Conservation (phyloP, 2,888 invertebrate species). For the Pseudoips prasinana region DNA sequence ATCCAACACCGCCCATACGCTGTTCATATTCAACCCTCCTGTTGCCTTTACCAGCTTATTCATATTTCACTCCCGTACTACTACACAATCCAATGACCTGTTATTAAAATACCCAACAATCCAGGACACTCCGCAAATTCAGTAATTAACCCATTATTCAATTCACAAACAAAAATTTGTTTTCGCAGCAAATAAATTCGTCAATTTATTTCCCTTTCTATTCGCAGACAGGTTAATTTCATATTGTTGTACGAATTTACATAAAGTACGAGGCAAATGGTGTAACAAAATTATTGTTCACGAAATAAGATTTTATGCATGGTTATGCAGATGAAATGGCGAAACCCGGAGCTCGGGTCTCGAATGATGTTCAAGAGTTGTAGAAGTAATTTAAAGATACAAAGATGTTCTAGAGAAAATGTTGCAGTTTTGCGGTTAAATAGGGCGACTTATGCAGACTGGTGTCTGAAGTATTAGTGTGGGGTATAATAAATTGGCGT, state of each 20-base stretch:
- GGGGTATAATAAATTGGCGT: too few species aligned
- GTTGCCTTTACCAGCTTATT: slow-evolving; percentile 39
- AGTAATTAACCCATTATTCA: slow-evolving; percentile 9
- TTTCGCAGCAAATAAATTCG: slow-evolving; percentile 8
- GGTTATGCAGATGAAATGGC: slow-evolving; percentile 30
- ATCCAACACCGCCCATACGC: slow-evolving; percentile 40
- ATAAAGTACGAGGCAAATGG: slow-evolving; percentile 18
- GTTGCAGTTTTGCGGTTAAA: too few species aligned
- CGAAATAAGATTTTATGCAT: slow-evolving; percentile 35
- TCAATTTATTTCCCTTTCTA: slow-evolving; percentile 6
- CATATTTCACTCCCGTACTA: slow-evolving; percentile 31
- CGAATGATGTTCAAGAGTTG: too few species aligned
- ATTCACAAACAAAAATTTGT: slow-evolving; percentile 6
- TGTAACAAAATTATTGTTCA: slow-evolving; percentile 31
- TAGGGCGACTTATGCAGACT: too few species aligned
- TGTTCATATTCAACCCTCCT: slow-evolving; percentile 46
- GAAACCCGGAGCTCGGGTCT: too few species aligned
- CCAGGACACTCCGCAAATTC: not conserved
- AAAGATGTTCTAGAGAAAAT: too few species aligned
- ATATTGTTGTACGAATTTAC: slow-evolving; percentile 24
- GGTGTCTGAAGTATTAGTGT: too few species aligned
- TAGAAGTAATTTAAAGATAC: too few species aligned
- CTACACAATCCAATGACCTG: slow-evolving; percentile 24
- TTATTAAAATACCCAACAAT: slow-evolving; percentile 22
- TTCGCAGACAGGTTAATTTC: slow-evolving; percentile 26